Evolutionary conservation across 2,113 vertebrate species (phyloP), one percentile per base, ranked within the genome.

Genomic region (Mus spicilegus): DNA sequence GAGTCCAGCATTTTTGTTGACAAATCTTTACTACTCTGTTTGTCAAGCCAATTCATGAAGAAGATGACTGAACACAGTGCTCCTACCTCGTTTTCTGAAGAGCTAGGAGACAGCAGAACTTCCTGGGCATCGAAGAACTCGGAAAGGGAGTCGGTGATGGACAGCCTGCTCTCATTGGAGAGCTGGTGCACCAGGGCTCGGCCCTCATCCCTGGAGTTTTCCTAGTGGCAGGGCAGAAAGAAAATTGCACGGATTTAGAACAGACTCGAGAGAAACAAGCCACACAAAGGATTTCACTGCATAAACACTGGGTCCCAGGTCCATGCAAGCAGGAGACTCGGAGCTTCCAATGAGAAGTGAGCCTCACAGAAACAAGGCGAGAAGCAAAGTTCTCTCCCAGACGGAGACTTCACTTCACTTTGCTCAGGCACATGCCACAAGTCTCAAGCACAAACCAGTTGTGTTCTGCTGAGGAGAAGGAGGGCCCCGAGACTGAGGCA

Each of bases 61-160:
- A 0, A 11, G 81, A 96, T 63, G 88, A 92, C 81, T 70, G 46
- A 85, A 93, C 89, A 96, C 36, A 93, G 69, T 56, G 63, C 28
- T 96, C 98, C 97, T 75, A 99, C 99, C 99, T 99, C 99, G 70
- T 99, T 99, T 98, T 99, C 99, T 96, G 99, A 99, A 97, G 99
- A 99, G 96, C 99, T 99, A 9, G 99, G 99, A 82, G 99, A 99
- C 92, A 99, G 94, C 0, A 99, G 98, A 81, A 99, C 99, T 98
- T 99, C 99, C 95, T 99, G 99, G 24, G 99, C 99, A 92, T 99
- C 99, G 96, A 99, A 99, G 98, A 99, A 99, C 98, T 99, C 99
- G 0, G 99, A 99, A 86, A 99, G 98, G 42, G 99, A 99, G 98
- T 99, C 99, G 11, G 99, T 98, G 56, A 99, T 98, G 65, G 99